Percentiles rank a stretch among this genome's conserved stretches.
Conservation (phyloP, 1,140 invertebrate genomes). For the Papilio xuthus region DNA sequence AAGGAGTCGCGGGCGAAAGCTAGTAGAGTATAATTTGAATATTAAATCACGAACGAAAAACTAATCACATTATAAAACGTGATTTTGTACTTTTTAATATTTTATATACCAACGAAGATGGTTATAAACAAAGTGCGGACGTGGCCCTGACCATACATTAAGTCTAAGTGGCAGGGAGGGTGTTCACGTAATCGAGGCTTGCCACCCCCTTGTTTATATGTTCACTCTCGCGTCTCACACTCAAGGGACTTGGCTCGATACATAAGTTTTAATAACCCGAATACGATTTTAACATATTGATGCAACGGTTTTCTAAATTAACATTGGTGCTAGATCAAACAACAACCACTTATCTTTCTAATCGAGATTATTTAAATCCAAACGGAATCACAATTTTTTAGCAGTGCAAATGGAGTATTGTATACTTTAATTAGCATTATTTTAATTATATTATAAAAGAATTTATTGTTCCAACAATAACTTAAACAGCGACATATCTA, state of each 20-base stretch:
- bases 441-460: neutral
- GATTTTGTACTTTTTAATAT: neutral
- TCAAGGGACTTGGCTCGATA: neutral
- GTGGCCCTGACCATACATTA: conserved; percentile 30
- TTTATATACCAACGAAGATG: neutral
- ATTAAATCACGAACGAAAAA: too few species aligned
- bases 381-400: too few species aligned
- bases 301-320: neutral
- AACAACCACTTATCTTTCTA: too few species aligned
- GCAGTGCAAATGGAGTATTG: too few species aligned
- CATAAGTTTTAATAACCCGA: neutral
- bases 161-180: neutral
- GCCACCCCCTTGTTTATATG: conserved; percentile 8
- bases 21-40: too few species aligned
- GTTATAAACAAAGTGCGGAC: conserved; percentile 14
- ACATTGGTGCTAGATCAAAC: too few species aligned
- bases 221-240: conserved; percentile 22
- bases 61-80: too few species aligned
- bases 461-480: neutral
- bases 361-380: too few species aligned
- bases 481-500: neutral
- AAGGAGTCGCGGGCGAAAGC: too few species aligned
- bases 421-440: too few species aligned
- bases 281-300: neutral
- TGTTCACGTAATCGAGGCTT: neutral